Evolutionary conservation across 2,888 invertebrate species (phyloP).

Genomic region (Drosophila nr. perissopoda): DNA sequence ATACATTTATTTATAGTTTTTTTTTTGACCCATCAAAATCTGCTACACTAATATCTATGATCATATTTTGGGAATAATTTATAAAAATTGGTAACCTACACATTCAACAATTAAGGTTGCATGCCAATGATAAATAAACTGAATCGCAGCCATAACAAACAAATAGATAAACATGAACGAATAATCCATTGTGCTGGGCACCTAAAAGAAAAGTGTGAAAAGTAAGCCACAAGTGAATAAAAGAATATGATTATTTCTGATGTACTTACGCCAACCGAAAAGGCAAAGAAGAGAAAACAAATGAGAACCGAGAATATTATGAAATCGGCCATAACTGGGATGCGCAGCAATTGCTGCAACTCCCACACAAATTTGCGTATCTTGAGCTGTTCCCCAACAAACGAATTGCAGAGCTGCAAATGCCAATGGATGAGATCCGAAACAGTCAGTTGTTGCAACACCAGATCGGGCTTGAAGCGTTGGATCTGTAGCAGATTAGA

Average conservation of each 20-base stretch:
- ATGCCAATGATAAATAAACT: slow-evolving; percentile 82
- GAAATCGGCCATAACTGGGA: slow-evolving; percentile 80
- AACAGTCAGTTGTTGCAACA: not conserved
- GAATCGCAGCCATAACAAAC: slow-evolving; percentile 68
- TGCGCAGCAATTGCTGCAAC: slow-evolving; percentile 61
- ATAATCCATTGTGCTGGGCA: slow-evolving; percentile 73
- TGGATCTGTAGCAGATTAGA: slow-evolving; percentile 34
- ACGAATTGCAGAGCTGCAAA: slow-evolving; percentile 59
- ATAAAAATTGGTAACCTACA: slow-evolving; percentile 47
- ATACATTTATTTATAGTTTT: not conserved
- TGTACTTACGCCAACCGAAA: slow-evolving; percentile 68
- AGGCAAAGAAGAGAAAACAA: slow-evolving; percentile 77
- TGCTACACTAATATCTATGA: not conserved
- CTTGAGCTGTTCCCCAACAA: slow-evolving; percentile 65
- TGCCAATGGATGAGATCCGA: slow-evolving; percentile 55
- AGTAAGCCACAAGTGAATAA: not conserved
- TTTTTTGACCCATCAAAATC: not conserved
- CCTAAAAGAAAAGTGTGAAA: slow-evolving; percentile 35
- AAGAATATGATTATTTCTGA: not conserved
- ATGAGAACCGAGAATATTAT: slow-evolving; percentile 79
- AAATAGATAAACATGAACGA: slow-evolving; percentile 72
- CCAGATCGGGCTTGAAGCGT: slow-evolving; percentile 8
- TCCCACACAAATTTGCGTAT: slow-evolving; percentile 64
- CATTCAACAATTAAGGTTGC: slow-evolving; percentile 72
- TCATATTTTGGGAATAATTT: not conserved